These are phyloP conservation scores for Philonicus albiceps DNA, from an alignment of 2,888 invertebrate species.

Conservation along the genomic window DNA sequence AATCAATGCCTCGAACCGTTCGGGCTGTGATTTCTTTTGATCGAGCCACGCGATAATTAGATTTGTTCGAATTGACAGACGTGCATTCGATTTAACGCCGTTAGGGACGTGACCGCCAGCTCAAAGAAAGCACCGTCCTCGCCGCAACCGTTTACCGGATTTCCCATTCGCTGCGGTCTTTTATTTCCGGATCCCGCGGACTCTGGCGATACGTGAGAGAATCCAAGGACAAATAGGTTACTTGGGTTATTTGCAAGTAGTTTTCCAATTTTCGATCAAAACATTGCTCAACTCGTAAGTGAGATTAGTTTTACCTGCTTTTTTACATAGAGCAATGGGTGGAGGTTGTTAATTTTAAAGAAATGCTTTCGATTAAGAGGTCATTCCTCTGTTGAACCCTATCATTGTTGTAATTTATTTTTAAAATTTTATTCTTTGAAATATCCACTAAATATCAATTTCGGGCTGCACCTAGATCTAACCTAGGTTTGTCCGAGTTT, in stretches of 20 bases:
- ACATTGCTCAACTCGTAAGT: background rate
- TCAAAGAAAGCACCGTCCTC: background rate
- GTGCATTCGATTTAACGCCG: background rate
- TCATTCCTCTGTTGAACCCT: background rate
- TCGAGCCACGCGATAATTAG: constrained; percentile 21
- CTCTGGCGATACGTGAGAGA: background rate
- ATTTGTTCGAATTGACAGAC: constrained; percentile 22
- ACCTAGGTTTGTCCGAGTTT: too few species aligned
- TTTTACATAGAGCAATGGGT: background rate
- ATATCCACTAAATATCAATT: too few species aligned
- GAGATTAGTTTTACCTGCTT: background rate
- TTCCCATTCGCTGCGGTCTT: background rate
- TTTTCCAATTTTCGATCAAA: background rate
- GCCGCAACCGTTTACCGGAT: background rate
- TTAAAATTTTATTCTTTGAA: background rate
- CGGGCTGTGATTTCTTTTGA: background rate
- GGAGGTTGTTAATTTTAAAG: background rate
- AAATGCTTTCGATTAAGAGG: background rate
- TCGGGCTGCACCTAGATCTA: too few species aligned
- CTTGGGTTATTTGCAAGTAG: background rate
- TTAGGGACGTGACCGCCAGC: background rate
- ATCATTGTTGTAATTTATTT: background rate
- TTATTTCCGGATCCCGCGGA: background rate
- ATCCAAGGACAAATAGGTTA: background rate
- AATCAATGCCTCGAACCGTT: background rate